These are phyloP conservation scores for Bombus balteatus DNA, from an alignment of 1,140 invertebrate genomes.

Conservation along the genomic window DNA sequence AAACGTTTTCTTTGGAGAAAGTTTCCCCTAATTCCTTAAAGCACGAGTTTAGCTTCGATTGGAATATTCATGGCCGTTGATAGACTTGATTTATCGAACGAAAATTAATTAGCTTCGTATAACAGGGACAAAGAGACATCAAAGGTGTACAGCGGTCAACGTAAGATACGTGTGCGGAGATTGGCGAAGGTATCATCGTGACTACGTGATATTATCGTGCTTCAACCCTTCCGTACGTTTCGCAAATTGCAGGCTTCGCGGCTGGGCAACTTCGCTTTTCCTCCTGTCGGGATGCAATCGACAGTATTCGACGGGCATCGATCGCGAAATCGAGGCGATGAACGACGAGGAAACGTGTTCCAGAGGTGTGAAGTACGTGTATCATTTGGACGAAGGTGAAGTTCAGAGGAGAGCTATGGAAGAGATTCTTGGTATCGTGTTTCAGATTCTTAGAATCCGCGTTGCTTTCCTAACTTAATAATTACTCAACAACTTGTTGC, in stretches of 20 bases:
- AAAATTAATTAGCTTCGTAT: constrained; percentile 27
- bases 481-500: neutral
- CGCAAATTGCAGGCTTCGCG: constrained; percentile 14
- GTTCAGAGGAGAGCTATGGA: neutral
- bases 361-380: constrained; percentile 28
- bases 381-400: neutral
- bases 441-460: neutral
- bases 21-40: neutral
- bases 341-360: constrained; percentile 24
- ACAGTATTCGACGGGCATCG: neutral
- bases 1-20: neutral
- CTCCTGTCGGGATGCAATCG: constrained; percentile 34
- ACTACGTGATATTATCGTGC: constrained; percentile 24
- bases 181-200: neutral
- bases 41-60: neutral
- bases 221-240: constrained; percentile 36
- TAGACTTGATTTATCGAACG: constrained; percentile 37
- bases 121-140: constrained; percentile 2
- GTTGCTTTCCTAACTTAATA: neutral
- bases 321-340: constrained; percentile 14
- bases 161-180: neutral
- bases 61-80: constrained; percentile 6
- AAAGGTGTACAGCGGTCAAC: neutral
- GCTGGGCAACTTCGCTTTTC: constrained; percentile 22
- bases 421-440: neutral